Evolutionary conservation across 2,888 invertebrate species (phyloP), one percentile per base, ranked within the genome.

Genomic region (Eristalinus aeneus): DNA sequence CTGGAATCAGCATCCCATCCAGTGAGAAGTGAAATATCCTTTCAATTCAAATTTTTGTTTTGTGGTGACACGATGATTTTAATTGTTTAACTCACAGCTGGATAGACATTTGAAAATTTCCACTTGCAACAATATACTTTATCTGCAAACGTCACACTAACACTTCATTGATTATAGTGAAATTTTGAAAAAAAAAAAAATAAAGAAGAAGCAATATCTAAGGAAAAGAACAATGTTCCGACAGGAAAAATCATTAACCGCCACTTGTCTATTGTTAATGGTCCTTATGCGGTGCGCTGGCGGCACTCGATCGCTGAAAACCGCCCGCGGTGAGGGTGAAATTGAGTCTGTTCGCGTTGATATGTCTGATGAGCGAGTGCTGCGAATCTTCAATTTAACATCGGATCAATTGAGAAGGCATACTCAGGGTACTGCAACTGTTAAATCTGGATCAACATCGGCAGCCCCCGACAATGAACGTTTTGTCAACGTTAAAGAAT

Each of bases 311-410:
- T 89, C 89, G 39, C 90, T 89, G 88, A 90, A 91, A 11, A 88
- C 89, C 11, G 86, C 90, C 0, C 85, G 89, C 34, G 90, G 89
- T 4, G 89, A 89, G 46, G 46, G 46, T 16, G 46, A 46, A 46
- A 46, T 46, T 46, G 90, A 90, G 68, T 91, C 91, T 11, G 91
- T 91, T 87, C 88, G 89, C 60, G 91, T 92, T 6, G 91, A 92
- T 88, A 89, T 90, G 56, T 90, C 90, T 20, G 92, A 92, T 81
- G 89, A 90, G 71, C 89, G 90, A 22, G 90, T 92, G 27, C 89
- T 91, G 81, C 85, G 89, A 39, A 90, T 90, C 75, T 92, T 92
- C 86, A 92, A 92, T 89, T 86, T 92, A 36, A 92, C 92, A 72
- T 89, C 90, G 23, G 92, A 90, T 63, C 90, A 92, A 80, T 89